phyloP scores from a whole-genome alignment of 2,113 vertebrate genomes.

The Tympanuchus pallidicinctus region DNA sequence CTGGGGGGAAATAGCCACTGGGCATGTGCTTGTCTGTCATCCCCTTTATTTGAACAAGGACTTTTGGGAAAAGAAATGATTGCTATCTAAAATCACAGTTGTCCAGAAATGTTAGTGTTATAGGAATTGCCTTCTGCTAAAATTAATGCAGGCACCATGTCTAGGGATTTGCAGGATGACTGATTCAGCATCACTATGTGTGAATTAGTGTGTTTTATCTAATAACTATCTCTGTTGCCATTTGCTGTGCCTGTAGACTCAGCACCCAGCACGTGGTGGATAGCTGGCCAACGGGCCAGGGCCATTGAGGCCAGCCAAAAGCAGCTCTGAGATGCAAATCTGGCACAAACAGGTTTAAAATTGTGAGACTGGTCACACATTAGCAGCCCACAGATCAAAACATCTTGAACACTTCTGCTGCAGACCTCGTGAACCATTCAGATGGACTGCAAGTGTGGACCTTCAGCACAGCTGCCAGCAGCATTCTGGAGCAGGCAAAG shows the following conservation, averaged over 20 bases:
- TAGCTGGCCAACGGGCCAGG: background rate
- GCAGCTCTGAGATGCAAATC: background rate
- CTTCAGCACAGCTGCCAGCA: background rate
- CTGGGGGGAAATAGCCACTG: background rate
- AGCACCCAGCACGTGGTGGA: background rate
- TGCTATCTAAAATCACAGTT: background rate
- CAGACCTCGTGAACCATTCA: background rate
- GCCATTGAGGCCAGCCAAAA: background rate
- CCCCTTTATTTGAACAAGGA: background rate
- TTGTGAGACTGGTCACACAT: background rate
- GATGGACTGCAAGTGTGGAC: background rate
- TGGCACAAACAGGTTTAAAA: background rate
- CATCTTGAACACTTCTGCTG: background rate
- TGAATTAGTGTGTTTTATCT: background rate
- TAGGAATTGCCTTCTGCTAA: background rate
- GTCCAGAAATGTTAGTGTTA: background rate
- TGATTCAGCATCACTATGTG: background rate
- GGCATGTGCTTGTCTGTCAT: background rate
- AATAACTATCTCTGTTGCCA: background rate
- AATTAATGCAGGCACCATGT: background rate
- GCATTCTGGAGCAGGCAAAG: background rate
- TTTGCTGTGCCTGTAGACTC: background rate
- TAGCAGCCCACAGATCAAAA: background rate
- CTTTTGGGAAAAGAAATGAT: background rate
- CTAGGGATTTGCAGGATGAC: background rate